Evolutionary conservation across 2,113 vertebrate genomes (phyloP), one percentile per base, ranked within the genome.

Genomic region (Hiodon alosoides): DNA sequence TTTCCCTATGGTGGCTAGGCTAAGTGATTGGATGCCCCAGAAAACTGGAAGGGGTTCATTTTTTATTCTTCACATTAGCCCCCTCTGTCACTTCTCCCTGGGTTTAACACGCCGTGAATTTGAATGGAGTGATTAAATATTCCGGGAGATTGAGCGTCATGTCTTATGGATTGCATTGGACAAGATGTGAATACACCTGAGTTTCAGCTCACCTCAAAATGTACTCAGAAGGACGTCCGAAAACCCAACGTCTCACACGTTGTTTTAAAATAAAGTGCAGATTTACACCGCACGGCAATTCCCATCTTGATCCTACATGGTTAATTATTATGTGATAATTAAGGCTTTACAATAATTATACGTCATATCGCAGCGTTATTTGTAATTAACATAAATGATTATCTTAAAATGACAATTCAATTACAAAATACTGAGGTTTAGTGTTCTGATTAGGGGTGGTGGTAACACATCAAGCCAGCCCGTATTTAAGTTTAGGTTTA

Each of bases 21-120:
- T 71, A 59, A 71, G 70, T 60, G 70, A 71, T 60, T 71, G 54
- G 55, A 71, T 71, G 70, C 31, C 57, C 11, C 55, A 51, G 70
- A 71, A 71, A 71, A 71, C 53, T 6, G 8, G 57, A 48, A 48
- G 9, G 58, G 69, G 10, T 11, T 31, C 69, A 58, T 71, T 71
- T 71, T 58, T 71, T 52, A 58, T 71, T 59, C 7, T 59, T 16
- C 10, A 14, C 50, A 48, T 48, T 48, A 46, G 31, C n/a, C 60
- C 48, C 54, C 69, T 17, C 7, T 71, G 10, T 13, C n/a, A 50
- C 13, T 50, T 48, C 46, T 48, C 55, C 3, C 46, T 50, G 47
- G 54, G 6, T 47, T 59, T 59, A 59, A 59, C 17, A 59, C 4
- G 46, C 3, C 8, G 13, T 51, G 14, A 47, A 13, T 50, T 50